Evolutionary conservation across 2,797 vertebrate genomes (phyloP).

Genomic region (Acomys russatus): DNA sequence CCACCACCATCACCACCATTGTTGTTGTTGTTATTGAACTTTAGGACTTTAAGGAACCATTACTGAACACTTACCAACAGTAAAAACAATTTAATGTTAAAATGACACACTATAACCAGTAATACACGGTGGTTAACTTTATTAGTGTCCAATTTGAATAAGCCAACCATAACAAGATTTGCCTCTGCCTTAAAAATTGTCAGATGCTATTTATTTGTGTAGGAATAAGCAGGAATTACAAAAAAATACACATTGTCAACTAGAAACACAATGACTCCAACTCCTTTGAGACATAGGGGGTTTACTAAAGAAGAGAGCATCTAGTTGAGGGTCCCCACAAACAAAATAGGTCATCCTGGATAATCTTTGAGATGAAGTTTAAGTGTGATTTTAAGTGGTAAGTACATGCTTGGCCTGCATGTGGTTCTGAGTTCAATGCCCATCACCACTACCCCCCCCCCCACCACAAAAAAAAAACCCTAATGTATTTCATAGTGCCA

Average conservation of each 20-base stretch:
- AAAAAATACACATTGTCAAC: neutral
- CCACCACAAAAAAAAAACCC: neutral
- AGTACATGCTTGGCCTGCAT: neutral
- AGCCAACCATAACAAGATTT: slow-evolving; percentile 68
- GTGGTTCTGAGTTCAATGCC: too few species aligned
- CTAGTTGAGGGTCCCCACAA: neutral
- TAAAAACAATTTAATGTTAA: slow-evolving; percentile 50
- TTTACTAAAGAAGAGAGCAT: neutral
- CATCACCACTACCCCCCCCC: neutral
- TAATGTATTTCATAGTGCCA: neutral
- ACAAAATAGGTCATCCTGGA: slow-evolving; percentile 36
- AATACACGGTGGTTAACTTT: slow-evolving; percentile 35
- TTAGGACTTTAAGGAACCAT: slow-evolving; percentile 17
- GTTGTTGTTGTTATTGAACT: neutral
- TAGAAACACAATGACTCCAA: neutral
- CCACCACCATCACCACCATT: neutral
- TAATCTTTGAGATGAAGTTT: neutral
- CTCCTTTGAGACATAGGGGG: slow-evolving; percentile 43
- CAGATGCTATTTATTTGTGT: slow-evolving; percentile 63
- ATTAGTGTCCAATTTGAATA: slow-evolving; percentile 52
- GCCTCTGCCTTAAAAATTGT: slow-evolving; percentile 60
- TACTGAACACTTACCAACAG: slow-evolving; percentile 39
- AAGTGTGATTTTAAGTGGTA: neutral
- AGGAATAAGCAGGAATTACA: neutral
- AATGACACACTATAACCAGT: slow-evolving; percentile 54